phyloP scores from a whole-genome alignment of 2,113 vertebrate genomes.

The Xiphophorus hellerii region DNA sequence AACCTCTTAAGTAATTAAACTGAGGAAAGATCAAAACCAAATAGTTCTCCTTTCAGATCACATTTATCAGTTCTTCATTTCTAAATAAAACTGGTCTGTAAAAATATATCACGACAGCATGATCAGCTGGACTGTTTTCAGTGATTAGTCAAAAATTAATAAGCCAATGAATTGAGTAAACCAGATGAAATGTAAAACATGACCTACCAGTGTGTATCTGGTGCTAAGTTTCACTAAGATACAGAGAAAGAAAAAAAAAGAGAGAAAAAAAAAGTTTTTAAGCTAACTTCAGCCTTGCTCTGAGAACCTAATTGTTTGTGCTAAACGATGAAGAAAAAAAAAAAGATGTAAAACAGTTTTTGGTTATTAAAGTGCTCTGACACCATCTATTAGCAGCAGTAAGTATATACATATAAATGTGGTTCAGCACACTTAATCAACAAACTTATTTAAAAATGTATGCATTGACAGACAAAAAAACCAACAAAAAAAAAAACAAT shows the following conservation, averaged over 20 bases:
- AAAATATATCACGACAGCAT: neutral
- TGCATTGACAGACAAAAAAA: constrained; percentile 15
- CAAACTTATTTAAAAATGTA: constrained; percentile 45
- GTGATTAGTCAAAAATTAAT: neutral
- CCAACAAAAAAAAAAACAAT: constrained; percentile 11
- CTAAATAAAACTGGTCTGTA: neutral
- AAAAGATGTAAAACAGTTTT: constrained; percentile 58
- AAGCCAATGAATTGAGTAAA: neutral
- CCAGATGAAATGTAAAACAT: neutral
- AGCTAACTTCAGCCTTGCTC: constrained; percentile 23
- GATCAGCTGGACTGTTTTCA: neutral
- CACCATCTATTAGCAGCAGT: constrained; percentile 74
- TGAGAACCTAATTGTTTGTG: no score
- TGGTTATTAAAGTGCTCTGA: constrained; percentile 76
- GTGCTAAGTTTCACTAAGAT: constrained; percentile 5
- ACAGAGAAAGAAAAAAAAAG: constrained; percentile 1
- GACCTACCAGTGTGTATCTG: constrained; percentile 1
- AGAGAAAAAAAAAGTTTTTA: neutral
- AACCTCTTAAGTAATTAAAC: no score
- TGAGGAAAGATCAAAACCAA: neutral
- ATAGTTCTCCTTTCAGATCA: constrained; percentile 5
- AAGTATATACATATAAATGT: constrained; percentile 68
- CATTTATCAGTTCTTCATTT: constrained; percentile 18
- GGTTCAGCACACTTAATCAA: constrained; percentile 56
- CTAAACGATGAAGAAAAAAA: constrained; percentile 14